Conservation (phyloP, 2,888 invertebrate species). For the Schrankia costaestrigalis region DNA sequence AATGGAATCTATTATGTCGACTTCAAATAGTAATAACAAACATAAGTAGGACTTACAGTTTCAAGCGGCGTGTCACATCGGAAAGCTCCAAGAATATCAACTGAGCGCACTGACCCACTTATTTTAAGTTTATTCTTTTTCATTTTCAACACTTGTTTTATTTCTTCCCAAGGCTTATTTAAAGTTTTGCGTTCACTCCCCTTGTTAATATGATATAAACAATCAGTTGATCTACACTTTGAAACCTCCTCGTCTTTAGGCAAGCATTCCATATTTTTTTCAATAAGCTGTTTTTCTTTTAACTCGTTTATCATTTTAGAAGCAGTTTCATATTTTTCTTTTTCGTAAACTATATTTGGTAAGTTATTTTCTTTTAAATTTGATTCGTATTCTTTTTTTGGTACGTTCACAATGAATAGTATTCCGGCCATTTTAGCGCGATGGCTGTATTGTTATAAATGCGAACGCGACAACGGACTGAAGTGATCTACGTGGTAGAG, state of each 20-base stretch:
- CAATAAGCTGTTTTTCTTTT: conserved; percentile 40
- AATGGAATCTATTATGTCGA: no score
- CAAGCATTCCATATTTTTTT: conserved; percentile 25
- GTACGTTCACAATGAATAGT: conserved; percentile 80
- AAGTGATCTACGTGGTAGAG: conserved; percentile 18
- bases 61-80: conserved; percentile 58
- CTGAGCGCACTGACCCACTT: conserved; percentile 41
- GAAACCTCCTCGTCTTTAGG: conserved; percentile 27
- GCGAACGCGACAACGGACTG: conserved; percentile 15
- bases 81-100: conserved; percentile 48
- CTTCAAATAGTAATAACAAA: background rate
- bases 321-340: conserved; percentile 36
- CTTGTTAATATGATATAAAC: conserved; percentile 27
- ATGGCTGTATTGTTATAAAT: conserved; percentile 9
- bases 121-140: conserved; percentile 51
- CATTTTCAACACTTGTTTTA: conserved; percentile 46
- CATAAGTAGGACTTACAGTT: conserved; percentile 46
- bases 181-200: conserved; percentile 22
- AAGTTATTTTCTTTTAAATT: conserved; percentile 35
- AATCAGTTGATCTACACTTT: conserved; percentile 46
- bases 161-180: conserved; percentile 54
- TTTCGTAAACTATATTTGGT: conserved; percentile 31
- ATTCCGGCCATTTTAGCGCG: conserved; percentile 71
- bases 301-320: conserved; percentile 40
- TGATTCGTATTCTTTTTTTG: conserved; percentile 73